Conservation (phyloP, 2,888 invertebrate genomes). For the Caenorhabditis sp. region DNA sequence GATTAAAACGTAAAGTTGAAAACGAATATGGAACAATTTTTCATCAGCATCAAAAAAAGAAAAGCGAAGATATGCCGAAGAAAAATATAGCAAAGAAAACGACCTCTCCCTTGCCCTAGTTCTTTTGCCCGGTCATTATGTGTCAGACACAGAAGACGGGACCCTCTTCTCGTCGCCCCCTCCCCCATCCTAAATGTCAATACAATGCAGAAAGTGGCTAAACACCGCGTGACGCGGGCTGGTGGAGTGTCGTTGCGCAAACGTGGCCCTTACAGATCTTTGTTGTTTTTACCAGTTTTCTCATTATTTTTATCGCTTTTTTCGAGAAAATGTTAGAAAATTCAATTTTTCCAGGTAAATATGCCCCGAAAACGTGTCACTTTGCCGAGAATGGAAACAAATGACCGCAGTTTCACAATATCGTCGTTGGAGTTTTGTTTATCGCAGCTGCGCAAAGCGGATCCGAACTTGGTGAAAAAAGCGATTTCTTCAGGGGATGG, state of each 20-base stretch:
- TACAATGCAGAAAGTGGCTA: neutral
- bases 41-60: no score
- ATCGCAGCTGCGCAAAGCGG: constrained; percentile 71
- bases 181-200: neutral
- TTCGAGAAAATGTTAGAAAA: neutral
- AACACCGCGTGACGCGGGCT: constrained; percentile 16
- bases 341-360: neutral
- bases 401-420: constrained; percentile 52
- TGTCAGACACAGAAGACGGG: no score
- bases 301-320: neutral
- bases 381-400: constrained; percentile 32
- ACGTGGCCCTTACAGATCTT: constrained; percentile 5
- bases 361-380: constrained; percentile 43
- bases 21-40: no score
- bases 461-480: constrained; percentile 75
- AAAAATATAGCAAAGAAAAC: no score
- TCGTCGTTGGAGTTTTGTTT: constrained; percentile 70
- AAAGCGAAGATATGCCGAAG: no score
- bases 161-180: neutral
- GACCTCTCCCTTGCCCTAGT: no score
- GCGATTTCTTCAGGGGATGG: constrained; percentile 74
- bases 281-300: neutral
- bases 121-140: no score
- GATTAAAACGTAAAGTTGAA: no score
- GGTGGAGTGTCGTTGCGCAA: constrained; percentile 19